Conservation (phyloP, 2,797 vertebrate species). For the Sarcophilus harrisii region DNA sequence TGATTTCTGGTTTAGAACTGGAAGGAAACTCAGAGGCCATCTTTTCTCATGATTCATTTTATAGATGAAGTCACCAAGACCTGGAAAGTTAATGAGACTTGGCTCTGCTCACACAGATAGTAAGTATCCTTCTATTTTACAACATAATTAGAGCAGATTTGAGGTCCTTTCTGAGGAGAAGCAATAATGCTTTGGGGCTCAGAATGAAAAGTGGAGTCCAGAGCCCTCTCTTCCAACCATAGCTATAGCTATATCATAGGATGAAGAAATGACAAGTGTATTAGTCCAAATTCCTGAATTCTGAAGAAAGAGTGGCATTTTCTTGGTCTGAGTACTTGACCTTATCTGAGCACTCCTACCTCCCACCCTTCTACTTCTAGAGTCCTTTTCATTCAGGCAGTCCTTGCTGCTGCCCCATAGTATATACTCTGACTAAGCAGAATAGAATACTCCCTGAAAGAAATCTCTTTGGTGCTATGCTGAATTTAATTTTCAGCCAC, state of each 20-base stretch:
- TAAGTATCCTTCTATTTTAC: not conserved
- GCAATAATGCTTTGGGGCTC: not conserved
- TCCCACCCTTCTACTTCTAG: not conserved
- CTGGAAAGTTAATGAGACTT: not conserved
- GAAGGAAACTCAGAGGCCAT: not conserved
- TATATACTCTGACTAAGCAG: not conserved
- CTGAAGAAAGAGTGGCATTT: not conserved
- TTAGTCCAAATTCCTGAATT: not conserved
- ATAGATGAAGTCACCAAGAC: not conserved
- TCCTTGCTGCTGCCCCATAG: not conserved
- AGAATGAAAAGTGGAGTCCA: not conserved
- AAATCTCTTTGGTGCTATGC: not conserved
- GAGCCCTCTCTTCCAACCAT: not conserved
- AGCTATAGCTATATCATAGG: not conserved
- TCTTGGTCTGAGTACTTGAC: not conserved
- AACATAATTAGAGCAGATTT: not conserved
- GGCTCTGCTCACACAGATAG: accelerated
- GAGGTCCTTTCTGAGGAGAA: not conserved
- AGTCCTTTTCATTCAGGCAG: not conserved
- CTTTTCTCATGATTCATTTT: not conserved
- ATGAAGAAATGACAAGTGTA: not conserved
- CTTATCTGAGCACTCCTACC: not conserved
- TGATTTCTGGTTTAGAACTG: not conserved
- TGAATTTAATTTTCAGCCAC: not conserved
- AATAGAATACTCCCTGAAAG: not conserved